Evolutionary conservation across 2,797 vertebrate species (phyloP).

Genomic region (Melanogrammus aeglefinus): DNA sequence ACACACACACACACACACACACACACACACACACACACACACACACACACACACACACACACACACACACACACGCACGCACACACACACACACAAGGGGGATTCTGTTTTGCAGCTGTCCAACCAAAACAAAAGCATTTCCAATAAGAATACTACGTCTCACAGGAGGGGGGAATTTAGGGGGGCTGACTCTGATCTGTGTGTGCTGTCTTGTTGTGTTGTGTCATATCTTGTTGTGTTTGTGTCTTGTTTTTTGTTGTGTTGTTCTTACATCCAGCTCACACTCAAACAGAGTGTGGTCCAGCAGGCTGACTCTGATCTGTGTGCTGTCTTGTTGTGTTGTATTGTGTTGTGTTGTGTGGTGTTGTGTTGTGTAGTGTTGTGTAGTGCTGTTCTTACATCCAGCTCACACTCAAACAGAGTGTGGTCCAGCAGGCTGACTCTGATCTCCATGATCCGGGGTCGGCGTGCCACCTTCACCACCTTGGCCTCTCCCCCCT

Average conservation of each 20-base stretch:
- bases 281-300: constrained; percentile 88
- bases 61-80: not conserved
- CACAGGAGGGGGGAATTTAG: not conserved
- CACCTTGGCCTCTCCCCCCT: constrained; percentile 74
- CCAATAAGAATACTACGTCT: not conserved
- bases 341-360: not conserved
- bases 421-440: constrained; percentile 88
- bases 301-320: constrained; percentile 89
- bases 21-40: no score
- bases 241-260: not conserved
- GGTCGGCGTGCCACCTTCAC: constrained; percentile 77
- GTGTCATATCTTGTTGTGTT: not conserved
- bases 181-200: constrained; percentile 80
- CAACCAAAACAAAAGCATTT: not conserved
- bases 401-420: constrained; percentile 91
- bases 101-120: not conserved
- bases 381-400: constrained; percentile 70
- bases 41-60: no score
- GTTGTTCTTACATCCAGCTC: constrained; percentile 84
- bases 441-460: constrained; percentile 87
- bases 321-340: constrained; percentile 39
- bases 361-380: not conserved
- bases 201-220: constrained; percentile 23
- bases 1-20: not conserved
- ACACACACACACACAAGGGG: not conserved